Conservation (phyloP, 2,113 vertebrate species). For the Uropsilus gracilis region DNA sequence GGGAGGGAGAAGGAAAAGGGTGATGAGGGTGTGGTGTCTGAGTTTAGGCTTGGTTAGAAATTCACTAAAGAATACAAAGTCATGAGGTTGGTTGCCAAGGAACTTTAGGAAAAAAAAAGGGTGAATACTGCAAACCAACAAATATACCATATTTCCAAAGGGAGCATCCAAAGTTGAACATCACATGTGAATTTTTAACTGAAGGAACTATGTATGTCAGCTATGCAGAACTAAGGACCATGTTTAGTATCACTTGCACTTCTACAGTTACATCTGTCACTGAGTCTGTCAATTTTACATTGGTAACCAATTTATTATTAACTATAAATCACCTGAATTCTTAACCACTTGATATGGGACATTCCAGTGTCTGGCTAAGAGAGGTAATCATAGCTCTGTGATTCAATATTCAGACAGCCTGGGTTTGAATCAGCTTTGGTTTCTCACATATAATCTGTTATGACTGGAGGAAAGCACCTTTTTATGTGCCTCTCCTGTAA, state of each 20-base stretch:
- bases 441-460: neutral
- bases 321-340: neutral
- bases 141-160: neutral
- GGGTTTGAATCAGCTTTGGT: neutral
- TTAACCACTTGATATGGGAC: neutral
- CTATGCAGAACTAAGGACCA: neutral
- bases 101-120: conserved; percentile 14
- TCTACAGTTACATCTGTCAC: neutral
- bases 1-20: no score
- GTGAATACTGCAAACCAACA: neutral
- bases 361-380: neutral
- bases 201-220: neutral
- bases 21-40: no score
- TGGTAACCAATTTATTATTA: neutral
- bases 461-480: neutral
- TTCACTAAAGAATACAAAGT: neutral
- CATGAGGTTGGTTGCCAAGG: neutral
- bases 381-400: neutral
- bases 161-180: neutral
- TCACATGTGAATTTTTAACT: neutral
- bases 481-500: neutral
- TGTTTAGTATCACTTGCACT: neutral
- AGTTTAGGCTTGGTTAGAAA: conserved; percentile 5
- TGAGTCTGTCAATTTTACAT: neutral
- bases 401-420: neutral